Evolutionary conservation across 1,140 invertebrate genomes (phyloP), one percentile per base, ranked within the genome.

Genomic region (Aleiodes sp.): DNA sequence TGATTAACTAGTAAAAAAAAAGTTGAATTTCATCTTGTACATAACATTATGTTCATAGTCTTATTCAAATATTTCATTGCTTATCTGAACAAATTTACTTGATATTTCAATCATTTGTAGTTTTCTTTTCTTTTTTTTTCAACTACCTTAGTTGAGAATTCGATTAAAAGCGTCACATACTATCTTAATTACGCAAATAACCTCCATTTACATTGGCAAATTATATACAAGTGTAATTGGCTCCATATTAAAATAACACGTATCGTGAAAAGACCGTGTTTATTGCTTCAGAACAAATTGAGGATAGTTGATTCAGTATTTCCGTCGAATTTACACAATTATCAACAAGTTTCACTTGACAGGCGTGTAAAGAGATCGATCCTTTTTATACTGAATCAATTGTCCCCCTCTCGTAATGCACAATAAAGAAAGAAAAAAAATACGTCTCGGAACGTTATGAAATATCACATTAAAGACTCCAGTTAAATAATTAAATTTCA

Each of bases 1-100:
- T 19, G 61, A 62, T 31, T 12, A 64, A 64, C 19, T 37, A 62
- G 7, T 37, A 41, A 12, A 21, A 62, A 62, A 62, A 62, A n/a
- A 62, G 37, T 62, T 52, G 12, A 59, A 59, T 26, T 59, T 29
- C 28, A 56, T 26, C 21, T n/a, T n/a, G 24, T 56, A 8, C 26
- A 56, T 59, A 14, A 14, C 28, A 59, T 59, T 31, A 59, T 59
- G 29, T 59, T 26, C 26, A 31, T n/a, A 59, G n/a, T 29, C 10
- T n/a, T 29, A n/a, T 24, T 24, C 26, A 29, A 31, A 59, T 29
- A 31, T n/a, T 21, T 41, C 19, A 62, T 62, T 37, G 31, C 21
- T 7, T 14, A 35, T 8, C n/a, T 16, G 3, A 31, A 33, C 26
- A 21, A 35, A 16, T 46, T n/a, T 14, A 21, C 4, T 21, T 21